Evolutionary conservation across 2,888 invertebrate genomes (phyloP).

Genomic region (Dermolepida albohirtum): DNA sequence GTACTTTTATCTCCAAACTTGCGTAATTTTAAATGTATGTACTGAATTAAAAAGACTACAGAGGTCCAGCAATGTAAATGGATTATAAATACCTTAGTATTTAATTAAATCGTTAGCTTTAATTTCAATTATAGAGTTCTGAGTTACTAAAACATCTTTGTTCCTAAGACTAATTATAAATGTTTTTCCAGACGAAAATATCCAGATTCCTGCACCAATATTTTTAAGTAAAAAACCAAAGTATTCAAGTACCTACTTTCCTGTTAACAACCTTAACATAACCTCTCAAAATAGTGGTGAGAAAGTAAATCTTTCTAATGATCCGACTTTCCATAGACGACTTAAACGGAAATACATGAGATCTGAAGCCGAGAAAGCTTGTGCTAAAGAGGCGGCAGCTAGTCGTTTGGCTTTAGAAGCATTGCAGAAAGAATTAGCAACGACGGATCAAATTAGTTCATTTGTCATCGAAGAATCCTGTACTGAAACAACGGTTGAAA

Average conservation of each 20-base stretch:
- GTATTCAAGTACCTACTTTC: conserved; percentile 58
- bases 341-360: conserved; percentile 58
- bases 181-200: conserved; percentile 45
- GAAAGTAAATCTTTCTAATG: conserved; percentile 44
- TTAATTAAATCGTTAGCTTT: background rate
- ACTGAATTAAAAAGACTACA: too few species aligned
- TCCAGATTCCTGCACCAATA: conserved; percentile 60
- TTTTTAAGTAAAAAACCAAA: conserved; percentile 63
- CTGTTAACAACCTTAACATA: conserved; percentile 48
- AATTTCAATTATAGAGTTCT: too few species aligned
- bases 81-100: too few species aligned
- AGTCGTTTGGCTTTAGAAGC: conserved; percentile 64
- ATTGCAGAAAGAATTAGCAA: conserved; percentile 64
- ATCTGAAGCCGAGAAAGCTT: conserved; percentile 62
- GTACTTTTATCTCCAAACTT: too few species aligned
- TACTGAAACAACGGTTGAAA: conserved; percentile 63
- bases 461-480: conserved; percentile 64
- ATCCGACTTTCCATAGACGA: conserved; percentile 53
- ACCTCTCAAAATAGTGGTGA: conserved; percentile 28
- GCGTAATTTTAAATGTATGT: too few species aligned
- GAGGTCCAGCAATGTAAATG: too few species aligned
- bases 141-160: background rate
- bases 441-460: conserved; percentile 58
- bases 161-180: conserved; percentile 7
- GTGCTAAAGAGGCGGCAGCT: conserved; percentile 64